Base-by-base conservation (phyloP, 2,888 invertebrate species). In the Volucella zonaria region DNA sequence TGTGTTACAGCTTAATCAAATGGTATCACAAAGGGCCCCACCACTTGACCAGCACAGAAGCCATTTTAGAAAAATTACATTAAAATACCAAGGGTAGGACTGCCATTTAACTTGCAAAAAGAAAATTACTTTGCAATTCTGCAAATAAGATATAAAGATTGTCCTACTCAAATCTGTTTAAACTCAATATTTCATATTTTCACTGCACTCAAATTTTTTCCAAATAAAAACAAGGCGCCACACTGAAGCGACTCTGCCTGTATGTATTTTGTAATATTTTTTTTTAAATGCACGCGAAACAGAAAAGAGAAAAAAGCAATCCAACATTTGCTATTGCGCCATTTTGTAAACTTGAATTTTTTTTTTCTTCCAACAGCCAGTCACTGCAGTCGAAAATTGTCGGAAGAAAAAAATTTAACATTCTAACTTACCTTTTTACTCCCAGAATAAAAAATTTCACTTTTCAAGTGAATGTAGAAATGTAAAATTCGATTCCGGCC, bases 271-370 rank as follows among this genome's bases (percentile, higher is more conserved):
- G 31, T 31, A 31, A 23, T 23, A n/a, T 23, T 31, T 31, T 31
- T 31, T 31, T 31, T 31, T n/a, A 45, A 31, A 38, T 43, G 9
- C 1, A 64, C 3, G 15, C 8, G 40, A 62, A 49, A 62, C 14
- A 49, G 1, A 64, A 40, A 52, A 15, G 14, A 8, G 52, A 66
- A 52, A 12, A 12, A 45, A 8, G 18, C n/a, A 66, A 15, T 18
- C 49, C 3, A 3, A 6, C 10, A 18, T 8, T 64, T 14, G n/a
- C 45, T 47, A 45, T 74, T 74, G 74, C 74, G 74, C 74, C 74
- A 74, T 74, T 74, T 74, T 74, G 73, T 70, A 11, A 14, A 31
- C 38, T 18, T 52, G 1, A 43, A n/a, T 1, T 18, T 10, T 10
- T 14, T 14, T 59, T 59, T 12, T 8, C 15, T 3, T 8, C 8